Conservation (phyloP, 2,113 vertebrate species). For the Canis aureus region DNA sequence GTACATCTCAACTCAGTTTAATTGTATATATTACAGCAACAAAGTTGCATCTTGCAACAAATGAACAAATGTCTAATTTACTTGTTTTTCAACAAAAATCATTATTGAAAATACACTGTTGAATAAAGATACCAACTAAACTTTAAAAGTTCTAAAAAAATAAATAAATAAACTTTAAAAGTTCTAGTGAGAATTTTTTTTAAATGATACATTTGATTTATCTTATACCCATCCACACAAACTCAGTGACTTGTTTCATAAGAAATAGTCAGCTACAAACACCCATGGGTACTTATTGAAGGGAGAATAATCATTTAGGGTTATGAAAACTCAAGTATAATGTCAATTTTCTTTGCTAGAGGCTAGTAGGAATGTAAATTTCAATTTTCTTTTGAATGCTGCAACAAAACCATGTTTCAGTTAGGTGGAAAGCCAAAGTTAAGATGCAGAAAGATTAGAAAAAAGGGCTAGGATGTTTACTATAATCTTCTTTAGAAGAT, state of each 20-base stretch:
- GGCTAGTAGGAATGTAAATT: not conserved
- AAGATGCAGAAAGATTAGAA: not conserved
- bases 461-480: not conserved
- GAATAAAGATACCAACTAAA: not conserved
- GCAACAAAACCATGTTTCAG: not conserved
- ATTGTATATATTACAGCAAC: constrained; percentile 63
- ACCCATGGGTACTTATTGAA: not conserved
- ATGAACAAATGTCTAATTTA: constrained; percentile 69
- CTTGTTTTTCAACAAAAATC: constrained; percentile 25
- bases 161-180: not conserved
- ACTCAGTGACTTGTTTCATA: not conserved
- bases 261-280: not conserved
- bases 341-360: not conserved
- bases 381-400: not conserved
- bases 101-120: constrained; percentile 43
- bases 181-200: not conserved
- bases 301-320: not conserved
- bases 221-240: not conserved
- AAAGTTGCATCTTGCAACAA: constrained; percentile 64
- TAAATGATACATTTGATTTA: not conserved
- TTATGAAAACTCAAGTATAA: not conserved
- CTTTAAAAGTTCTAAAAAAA: not conserved
- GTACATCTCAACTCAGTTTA: constrained; percentile 64
- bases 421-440: not conserved
- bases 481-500: not conserved